Evolutionary conservation across 2,888 invertebrate genomes (phyloP).

Genomic region (Melinaea menophilus): DNA sequence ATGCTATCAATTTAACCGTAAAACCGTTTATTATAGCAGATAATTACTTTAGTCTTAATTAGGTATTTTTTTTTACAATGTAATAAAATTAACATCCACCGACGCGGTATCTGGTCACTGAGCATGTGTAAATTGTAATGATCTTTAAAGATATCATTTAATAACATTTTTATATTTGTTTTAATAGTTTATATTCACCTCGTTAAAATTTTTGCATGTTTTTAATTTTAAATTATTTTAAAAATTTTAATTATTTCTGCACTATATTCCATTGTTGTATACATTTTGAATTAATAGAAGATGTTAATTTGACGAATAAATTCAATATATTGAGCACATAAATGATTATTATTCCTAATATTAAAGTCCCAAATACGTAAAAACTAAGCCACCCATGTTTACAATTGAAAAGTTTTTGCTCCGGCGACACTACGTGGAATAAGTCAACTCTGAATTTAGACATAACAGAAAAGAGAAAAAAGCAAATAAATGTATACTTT

Average conservation of each 20-base stretch:
- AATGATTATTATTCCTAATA: not conserved
- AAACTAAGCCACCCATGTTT: constrained; percentile 5
- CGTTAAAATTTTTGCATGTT: no score
- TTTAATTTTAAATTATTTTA: no score
- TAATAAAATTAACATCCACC: constrained; percentile 4
- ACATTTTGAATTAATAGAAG: no score
- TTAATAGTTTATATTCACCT: no score
- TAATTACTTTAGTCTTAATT: constrained; percentile 12
- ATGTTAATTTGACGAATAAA: no score
- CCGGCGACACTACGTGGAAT: constrained; percentile 21
- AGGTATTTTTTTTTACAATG: not conserved
- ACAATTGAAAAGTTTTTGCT: constrained; percentile 10
- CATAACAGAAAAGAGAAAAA: constrained; percentile 47
- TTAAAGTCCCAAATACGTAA: not conserved
- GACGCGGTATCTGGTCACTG: not conserved
- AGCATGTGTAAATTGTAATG: constrained; percentile 4
- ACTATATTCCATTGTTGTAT: no score
- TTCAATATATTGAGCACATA: no score
- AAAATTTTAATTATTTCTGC: no score
- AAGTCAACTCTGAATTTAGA: constrained; percentile 42
- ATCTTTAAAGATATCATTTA: not conserved
- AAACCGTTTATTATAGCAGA: not conserved
- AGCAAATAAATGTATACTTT: constrained; percentile 55
- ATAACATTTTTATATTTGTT: not conserved
- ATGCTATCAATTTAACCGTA: constrained; percentile 11